Evolutionary conservation across 1,140 invertebrate genomes (phyloP).

Genomic region (Rhagoletis pomonella): DNA sequence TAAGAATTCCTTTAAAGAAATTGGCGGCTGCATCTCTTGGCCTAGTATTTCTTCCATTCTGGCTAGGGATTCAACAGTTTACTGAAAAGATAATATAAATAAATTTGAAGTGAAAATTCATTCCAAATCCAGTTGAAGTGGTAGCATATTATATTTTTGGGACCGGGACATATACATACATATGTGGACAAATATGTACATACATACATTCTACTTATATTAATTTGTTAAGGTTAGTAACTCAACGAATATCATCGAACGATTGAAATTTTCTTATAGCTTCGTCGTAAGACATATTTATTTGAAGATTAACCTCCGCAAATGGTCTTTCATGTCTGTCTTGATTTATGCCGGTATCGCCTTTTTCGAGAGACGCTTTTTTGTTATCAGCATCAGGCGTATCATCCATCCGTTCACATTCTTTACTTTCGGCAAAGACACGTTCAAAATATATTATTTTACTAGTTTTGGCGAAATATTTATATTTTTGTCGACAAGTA

Average conservation of each 20-base stretch:
- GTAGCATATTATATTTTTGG: no score
- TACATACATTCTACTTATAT: neutral
- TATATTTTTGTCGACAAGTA: slow-evolving; percentile 70
- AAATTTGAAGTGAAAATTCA: neutral
- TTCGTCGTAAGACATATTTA: slow-evolving; percentile 56
- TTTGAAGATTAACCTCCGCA: slow-evolving; percentile 45
- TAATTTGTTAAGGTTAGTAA: slow-evolving; percentile 19
- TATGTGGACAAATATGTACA: neutral
- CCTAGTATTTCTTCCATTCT: slow-evolving; percentile 57
- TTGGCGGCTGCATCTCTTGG: slow-evolving; percentile 40
- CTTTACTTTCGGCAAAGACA: slow-evolving; percentile 73
- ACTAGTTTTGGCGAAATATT: slow-evolving; percentile 75
- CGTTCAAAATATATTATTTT: slow-evolving; percentile 76
- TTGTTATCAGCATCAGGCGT: neutral
- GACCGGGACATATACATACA: no score
- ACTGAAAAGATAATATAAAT: slow-evolving; percentile 13
- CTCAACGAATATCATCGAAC: slow-evolving; percentile 36
- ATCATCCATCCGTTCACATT: slow-evolving; percentile 40
- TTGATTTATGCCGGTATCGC: neutral
- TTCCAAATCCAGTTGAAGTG: no score
- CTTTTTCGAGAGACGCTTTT: neutral
- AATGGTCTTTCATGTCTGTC: neutral
- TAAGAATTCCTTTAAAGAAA: slow-evolving; percentile 44
- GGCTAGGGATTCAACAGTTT: neutral
- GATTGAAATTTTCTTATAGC: slow-evolving; percentile 56